Percentiles rank a stretch among this genome's conserved stretches.
These are phyloP conservation scores for Sthenelais limicola DNA, from an alignment of 2,888 invertebrate genomes.

Conservation along the genomic window DNA sequence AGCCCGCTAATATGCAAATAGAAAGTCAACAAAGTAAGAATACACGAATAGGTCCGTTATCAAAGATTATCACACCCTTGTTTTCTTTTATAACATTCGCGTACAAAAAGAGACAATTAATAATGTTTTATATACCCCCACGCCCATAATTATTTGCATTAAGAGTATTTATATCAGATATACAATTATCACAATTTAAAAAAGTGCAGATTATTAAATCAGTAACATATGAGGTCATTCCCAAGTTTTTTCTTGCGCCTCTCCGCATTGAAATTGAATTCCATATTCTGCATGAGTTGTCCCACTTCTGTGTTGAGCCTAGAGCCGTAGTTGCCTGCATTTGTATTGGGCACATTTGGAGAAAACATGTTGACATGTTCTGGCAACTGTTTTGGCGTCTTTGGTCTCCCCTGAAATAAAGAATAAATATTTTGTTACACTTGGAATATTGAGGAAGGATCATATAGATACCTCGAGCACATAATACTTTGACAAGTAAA, in stretches of 20 bases:
- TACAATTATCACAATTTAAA: too few species aligned
- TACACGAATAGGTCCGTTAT: too few species aligned
- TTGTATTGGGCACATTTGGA: conserved; percentile 66
- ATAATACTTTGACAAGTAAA: too few species aligned
- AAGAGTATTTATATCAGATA: too few species aligned
- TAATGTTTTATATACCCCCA: too few species aligned
- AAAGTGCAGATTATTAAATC: too few species aligned
- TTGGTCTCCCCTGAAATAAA: conserved; percentile 60
- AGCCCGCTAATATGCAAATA: too few species aligned
- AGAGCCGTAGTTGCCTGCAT: conserved; percentile 68
- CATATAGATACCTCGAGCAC: not conserved
- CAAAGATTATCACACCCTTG: too few species aligned
- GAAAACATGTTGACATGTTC: conserved; percentile 64
- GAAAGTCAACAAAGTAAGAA: too few species aligned
- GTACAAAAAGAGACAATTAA: too few species aligned
- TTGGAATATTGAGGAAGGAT: not conserved
- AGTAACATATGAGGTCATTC: conserved; percentile 62
- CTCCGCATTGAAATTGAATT: conserved; percentile 64
- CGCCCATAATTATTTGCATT: too few species aligned
- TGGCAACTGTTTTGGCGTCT: conserved; percentile 61
- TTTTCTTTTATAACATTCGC: too few species aligned
- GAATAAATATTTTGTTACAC: not conserved
- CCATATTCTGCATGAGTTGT: conserved; percentile 61
- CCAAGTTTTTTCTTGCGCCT: conserved; percentile 63
- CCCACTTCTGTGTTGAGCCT: conserved; percentile 60